These are phyloP conservation scores for Leucophora obtusa DNA, from an alignment of 2,888 invertebrate genomes.

Conservation along the genomic window DNA sequence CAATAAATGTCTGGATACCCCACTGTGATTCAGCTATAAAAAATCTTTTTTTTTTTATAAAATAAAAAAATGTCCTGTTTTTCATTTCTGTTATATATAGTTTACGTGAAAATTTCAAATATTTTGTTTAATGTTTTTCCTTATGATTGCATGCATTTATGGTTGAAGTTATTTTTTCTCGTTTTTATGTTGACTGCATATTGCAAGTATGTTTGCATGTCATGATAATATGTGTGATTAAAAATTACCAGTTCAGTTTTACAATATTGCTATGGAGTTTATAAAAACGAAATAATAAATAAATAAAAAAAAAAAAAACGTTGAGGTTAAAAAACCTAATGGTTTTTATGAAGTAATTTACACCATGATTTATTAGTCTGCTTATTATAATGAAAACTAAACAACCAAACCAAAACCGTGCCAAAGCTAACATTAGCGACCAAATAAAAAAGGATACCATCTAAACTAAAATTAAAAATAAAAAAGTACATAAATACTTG, in stretches of 20 bases:
- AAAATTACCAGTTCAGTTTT: conserved; percentile 10
- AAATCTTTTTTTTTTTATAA: background rate
- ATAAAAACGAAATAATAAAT: conserved; percentile 4
- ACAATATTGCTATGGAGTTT: conserved; percentile 10
- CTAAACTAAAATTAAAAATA: background rate
- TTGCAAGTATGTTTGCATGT: conserved; percentile 45
- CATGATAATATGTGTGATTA: conserved; percentile 57
- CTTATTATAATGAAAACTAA: conserved; percentile 38
- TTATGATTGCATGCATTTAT: conserved; percentile 42
- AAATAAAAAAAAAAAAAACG: conserved; percentile 16
- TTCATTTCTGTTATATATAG: background rate
- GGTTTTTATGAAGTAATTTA: conserved; percentile 70
- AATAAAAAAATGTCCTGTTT: background rate
- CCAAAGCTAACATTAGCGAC: background rate
- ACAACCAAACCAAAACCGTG: conserved; percentile 4
- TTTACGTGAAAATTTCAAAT: conserved; percentile 19
- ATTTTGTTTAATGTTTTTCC: conserved; percentile 39
- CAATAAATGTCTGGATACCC: background rate
- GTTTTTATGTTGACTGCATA: background rate
- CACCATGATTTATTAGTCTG: conserved; percentile 69
- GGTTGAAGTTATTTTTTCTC: background rate
- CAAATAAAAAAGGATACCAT: background rate
- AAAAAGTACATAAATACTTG: background rate
- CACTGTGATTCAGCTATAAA: background rate
- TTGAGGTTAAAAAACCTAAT: conserved; percentile 57